Conservation (phyloP, 2,113 vertebrate genomes). For the Paralichthys olivaceus region DNA sequence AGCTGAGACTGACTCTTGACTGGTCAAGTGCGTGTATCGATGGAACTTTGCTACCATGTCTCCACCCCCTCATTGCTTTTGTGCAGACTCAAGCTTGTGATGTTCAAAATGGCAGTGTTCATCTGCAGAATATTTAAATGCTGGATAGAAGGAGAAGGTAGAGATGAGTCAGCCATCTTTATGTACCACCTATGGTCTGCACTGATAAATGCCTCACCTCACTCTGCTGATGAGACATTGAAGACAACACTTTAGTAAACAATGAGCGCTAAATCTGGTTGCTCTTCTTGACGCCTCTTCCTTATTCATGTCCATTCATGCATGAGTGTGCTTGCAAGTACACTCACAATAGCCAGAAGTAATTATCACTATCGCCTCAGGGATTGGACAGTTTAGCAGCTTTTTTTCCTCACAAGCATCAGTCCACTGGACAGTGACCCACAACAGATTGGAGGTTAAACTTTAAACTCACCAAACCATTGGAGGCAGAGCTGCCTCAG, state of each 20-base stretch:
- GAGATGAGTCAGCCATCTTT: too few species aligned
- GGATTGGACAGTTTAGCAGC: slow-evolving; percentile 46
- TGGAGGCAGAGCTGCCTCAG: slow-evolving; percentile 16
- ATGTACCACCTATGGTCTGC: not conserved
- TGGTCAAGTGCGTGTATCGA: too few species aligned
- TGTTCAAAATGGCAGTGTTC: too few species aligned
- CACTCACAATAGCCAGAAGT: slow-evolving; percentile 60
- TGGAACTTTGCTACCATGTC: too few species aligned
- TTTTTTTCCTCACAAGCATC: slow-evolving; percentile 18
- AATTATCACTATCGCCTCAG: slow-evolving; percentile 45
- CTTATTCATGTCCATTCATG: not conserved
- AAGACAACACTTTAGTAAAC: slow-evolving; percentile 25
- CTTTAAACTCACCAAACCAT: slow-evolving; percentile 13
- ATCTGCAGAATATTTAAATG: too few species aligned
- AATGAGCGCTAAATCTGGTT: slow-evolving; percentile 50
- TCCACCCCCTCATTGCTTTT: too few species aligned
- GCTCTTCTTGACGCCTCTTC: slow-evolving; percentile 6
- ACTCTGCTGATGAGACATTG: slow-evolving; percentile 11
- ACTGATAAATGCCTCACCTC: slow-evolving; percentile 41
- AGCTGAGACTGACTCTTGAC: too few species aligned
- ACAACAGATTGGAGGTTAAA: slow-evolving; percentile 1
- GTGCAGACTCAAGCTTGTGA: too few species aligned
- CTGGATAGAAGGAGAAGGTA: too few species aligned
- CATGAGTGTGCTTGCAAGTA: slow-evolving; percentile 24
- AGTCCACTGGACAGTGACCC: slow-evolving; percentile 34